phyloP scores from a whole-genome alignment of 2,113 vertebrate genomes.

The Chlorodrepanis virens region DNA sequence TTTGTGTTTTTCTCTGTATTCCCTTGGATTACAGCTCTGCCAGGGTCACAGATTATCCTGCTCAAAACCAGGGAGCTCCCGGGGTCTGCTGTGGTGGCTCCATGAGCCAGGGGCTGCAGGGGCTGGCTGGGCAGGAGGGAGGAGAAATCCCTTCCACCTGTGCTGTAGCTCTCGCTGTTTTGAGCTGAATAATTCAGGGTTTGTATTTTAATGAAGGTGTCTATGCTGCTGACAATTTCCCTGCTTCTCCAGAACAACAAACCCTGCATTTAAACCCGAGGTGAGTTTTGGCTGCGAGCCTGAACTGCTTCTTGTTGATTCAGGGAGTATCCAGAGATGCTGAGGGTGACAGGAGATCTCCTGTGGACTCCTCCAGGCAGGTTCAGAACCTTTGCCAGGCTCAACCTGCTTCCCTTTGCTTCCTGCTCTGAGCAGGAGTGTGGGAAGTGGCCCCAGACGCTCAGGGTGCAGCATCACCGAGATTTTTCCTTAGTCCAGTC shows the following conservation, averaged over 20 bases:
- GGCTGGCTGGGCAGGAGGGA: not conserved
- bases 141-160: not conserved
- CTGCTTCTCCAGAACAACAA: not conserved
- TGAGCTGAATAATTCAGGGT: not conserved
- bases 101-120: not conserved
- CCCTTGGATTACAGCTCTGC: not conserved
- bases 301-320: not conserved
- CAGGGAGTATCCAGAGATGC: not conserved
- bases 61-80: not conserved
- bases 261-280: not conserved
- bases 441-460: not conserved
- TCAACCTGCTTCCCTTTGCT: not conserved
- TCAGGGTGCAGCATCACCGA: accelerated
- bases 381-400: not conserved
- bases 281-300: not conserved
- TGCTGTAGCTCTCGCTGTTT: accelerated
- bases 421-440: not conserved
- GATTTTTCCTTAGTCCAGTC: not conserved
- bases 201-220: not conserved
- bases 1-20: not conserved
- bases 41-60: too few relatives aligned
- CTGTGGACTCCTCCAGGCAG: not conserved
- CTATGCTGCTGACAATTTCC: not conserved
- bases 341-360: not conserved
- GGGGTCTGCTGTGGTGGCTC: accelerated